phyloP scores from a whole-genome alignment of 2,113 vertebrate species.

The Corythoichthys intestinalis region DNA sequence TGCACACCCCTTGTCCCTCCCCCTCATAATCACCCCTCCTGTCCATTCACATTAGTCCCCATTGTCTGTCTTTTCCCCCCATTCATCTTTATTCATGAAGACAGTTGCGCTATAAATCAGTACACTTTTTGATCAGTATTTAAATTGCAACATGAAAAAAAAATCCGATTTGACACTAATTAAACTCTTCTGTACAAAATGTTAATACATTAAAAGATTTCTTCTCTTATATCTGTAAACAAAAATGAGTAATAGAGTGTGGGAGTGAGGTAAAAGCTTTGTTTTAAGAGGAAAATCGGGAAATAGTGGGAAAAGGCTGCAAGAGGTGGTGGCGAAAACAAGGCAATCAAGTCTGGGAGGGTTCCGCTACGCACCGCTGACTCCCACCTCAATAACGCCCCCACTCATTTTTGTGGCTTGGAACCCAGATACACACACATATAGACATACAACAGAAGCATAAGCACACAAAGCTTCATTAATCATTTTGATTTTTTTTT shows the following conservation, averaged over 20 bases:
- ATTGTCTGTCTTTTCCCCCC: not conserved
- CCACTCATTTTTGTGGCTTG: constrained; percentile 26
- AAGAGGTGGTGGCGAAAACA: constrained; percentile 4
- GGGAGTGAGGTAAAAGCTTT: constrained; percentile 1
- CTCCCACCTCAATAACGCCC: constrained; percentile 35
- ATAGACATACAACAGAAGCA: not conserved
- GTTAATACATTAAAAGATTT: not conserved
- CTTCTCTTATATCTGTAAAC: not conserved
- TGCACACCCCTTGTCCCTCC: not conserved
- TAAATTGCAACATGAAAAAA: not conserved
- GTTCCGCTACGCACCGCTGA: constrained; percentile 40
- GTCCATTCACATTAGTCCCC: constrained; percentile 9
- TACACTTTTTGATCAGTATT: not conserved
- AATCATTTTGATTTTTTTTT: constrained; percentile 9
- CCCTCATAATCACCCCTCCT: not conserved
- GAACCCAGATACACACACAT: not conserved
- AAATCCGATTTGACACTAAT: not conserved
- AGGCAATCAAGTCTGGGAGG: constrained; percentile 33
- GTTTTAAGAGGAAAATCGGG: constrained; percentile 10
- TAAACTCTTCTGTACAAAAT: not conserved
- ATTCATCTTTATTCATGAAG: constrained; percentile 14
- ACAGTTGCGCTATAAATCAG: not conserved
- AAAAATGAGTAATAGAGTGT: constrained; percentile 6
- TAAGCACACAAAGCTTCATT: constrained; percentile 16
- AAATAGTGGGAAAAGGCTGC: not conserved